Base-by-base conservation (phyloP, 2,888 invertebrate species). In the Nymphalis c-album region DNA sequence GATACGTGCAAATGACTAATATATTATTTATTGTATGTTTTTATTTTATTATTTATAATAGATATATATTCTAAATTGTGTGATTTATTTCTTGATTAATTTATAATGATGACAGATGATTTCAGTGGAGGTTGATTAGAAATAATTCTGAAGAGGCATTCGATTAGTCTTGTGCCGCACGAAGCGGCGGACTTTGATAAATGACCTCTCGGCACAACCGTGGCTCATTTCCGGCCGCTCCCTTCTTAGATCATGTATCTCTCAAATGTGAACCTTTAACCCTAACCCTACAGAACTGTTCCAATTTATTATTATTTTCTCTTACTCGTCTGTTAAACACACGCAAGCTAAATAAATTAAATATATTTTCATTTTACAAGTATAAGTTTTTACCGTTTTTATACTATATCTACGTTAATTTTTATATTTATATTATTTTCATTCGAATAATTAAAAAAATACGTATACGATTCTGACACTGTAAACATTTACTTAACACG, bases 141-240 rank as follows among this genome's bases (percentile, higher is more conserved):
- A 61, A 64, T 61, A 61, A 50, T 63, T 47, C 59, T 31, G 46
- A 65, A 35, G 46, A 63, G 35, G 18, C 55, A 55, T 47, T 63
- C 53, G 63, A 63, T 68, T 64, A 68, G 68, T 68, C 60, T 48
- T 46, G 55, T 60, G 67, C 63, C 70, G 62, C 53, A 68, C 47
- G 63, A 46, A 67, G 65, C 35, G 60, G 26, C 64, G 79, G 90
- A 88, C 90, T 85, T 87, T 91, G 91, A 91, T 88, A 85, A 90
- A 91, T 87, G 87, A 79, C 81, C 83, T 83, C 85, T 83, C 85
- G 50, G 20, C 80, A 83, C 82, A 85, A 85, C 85, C 86, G 85
- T 86, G 85, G 86, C 87, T 89, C 86, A 90, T 90, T 90, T 87
- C 86, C 85, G 84, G 84, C 85, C 86, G 82, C 84, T 81, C 82